These are phyloP conservation scores for Homarus gammarus DNA, from an alignment of 2,888 invertebrate species.

Conservation along the genomic window DNA sequence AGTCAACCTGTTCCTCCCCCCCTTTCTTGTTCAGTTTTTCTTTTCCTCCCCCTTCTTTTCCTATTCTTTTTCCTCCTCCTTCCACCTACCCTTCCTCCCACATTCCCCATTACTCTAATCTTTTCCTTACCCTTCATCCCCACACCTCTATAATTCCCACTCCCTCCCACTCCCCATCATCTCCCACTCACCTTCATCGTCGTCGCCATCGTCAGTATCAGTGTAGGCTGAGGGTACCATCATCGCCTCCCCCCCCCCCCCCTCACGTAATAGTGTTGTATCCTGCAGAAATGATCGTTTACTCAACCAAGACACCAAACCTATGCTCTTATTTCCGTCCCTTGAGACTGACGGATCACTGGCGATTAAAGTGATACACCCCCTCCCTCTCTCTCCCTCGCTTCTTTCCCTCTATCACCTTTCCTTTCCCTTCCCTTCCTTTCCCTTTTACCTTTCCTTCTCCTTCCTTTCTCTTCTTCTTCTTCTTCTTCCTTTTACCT, in stretches of 20 bases:
- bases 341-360: slow-evolving; percentile 34
- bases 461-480: not conserved
- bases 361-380: not conserved
- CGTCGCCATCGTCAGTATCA: not conserved
- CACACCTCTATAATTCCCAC: not conserved
- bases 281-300: slow-evolving; percentile 49
- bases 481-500: not conserved
- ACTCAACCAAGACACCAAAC: slow-evolving; percentile 26
- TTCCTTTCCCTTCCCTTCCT: not conserved
- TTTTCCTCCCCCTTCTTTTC: not conserved
- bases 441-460: not conserved
- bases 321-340: slow-evolving; percentile 57
- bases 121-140: not conserved
- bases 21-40: not conserved
- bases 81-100: not conserved
- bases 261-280: slow-evolving; percentile 19
- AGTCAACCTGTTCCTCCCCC: not conserved
- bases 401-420: not conserved
- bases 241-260: not conserved
- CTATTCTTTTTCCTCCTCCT: not conserved
- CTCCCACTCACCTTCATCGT: not conserved
- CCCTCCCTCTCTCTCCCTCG: not conserved
- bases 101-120: not conserved
- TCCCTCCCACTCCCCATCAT: no score
- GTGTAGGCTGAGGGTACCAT: no score